Evolutionary conservation across 1,140 invertebrate species (phyloP).

Genomic region (Zophobas atratus): DNA sequence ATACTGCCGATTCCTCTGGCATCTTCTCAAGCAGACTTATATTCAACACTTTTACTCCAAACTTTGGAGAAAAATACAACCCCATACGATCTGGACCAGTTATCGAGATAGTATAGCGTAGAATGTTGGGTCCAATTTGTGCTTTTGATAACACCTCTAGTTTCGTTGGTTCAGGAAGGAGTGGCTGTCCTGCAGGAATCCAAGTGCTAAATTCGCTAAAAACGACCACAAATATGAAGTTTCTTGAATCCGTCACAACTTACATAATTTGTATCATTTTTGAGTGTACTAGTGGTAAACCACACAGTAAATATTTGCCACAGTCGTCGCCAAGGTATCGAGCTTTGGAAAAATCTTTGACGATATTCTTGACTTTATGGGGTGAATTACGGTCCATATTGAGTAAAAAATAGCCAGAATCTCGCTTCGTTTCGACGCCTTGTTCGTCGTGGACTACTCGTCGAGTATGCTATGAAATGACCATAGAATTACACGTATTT

Average conservation of each 20-base stretch:
- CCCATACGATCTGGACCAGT: conserved; percentile 62
- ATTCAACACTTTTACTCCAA: conserved; percentile 55
- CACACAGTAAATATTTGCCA: conserved; percentile 70
- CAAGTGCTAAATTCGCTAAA: conserved; percentile 62
- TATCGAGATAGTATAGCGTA: conserved; percentile 57
- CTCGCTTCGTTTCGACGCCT: conserved; percentile 65
- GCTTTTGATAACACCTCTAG: conserved; percentile 56
- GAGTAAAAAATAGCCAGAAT: conserved; percentile 73
- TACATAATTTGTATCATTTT: conserved; percentile 69
- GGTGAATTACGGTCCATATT: conserved; percentile 72
- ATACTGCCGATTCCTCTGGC: conserved; percentile 40
- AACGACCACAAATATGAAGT: background rate
- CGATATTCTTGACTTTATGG: conserved; percentile 65
- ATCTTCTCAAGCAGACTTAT: conserved; percentile 61
- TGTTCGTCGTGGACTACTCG: conserved; percentile 69
- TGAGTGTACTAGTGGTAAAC: conserved; percentile 72
- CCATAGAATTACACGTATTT: conserved; percentile 45
- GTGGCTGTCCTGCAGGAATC: conserved; percentile 63
- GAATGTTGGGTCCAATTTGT: conserved; percentile 49
- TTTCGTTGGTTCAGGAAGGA: conserved; percentile 55
- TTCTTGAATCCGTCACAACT: conserved; percentile 46
- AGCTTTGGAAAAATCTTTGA: conserved; percentile 66
- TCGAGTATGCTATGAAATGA: conserved; percentile 70
- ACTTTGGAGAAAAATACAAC: conserved; percentile 62
- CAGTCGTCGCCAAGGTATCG: conserved; percentile 66